A percentile compares a stretch with the other conserved stretches of the same genome.
These are phyloP conservation scores for Noctua janthe DNA, from an alignment of 2,888 invertebrate genomes.

Conservation along the genomic window DNA sequence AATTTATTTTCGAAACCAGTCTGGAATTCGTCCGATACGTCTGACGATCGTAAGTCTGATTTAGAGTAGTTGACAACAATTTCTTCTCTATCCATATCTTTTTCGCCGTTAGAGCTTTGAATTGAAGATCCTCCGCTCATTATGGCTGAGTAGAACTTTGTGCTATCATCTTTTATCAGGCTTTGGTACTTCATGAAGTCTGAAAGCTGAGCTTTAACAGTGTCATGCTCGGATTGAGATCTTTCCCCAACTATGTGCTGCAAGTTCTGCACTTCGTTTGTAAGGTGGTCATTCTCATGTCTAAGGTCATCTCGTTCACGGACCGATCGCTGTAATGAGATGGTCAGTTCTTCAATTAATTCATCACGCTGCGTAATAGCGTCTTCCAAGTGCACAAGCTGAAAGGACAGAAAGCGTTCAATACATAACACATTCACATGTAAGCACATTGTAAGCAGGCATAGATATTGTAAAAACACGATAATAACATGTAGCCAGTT, in stretches of 20 bases:
- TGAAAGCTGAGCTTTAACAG: slow-evolving; percentile 84
- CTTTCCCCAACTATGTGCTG: slow-evolving; percentile 81
- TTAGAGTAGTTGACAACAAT: slow-evolving; percentile 85
- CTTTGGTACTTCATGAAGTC: slow-evolving; percentile 87
- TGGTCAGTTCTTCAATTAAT: slow-evolving; percentile 93
- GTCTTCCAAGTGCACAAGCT: slow-evolving; percentile 94
- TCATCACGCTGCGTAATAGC: slow-evolving; percentile 93
- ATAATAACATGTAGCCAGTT: slow-evolving; percentile 9
- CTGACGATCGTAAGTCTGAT: slow-evolving; percentile 83
- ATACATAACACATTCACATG: slow-evolving; percentile 73
- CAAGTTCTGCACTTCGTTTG: slow-evolving; percentile 90
- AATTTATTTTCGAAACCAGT: slow-evolving; percentile 84
- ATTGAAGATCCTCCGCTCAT: slow-evolving; percentile 84
- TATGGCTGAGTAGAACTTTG: slow-evolving; percentile 85
- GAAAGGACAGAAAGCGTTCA: slow-evolving; percentile 86
- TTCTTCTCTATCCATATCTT: slow-evolving; percentile 88
- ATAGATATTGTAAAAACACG: not conserved
- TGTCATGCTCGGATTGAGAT: slow-evolving; percentile 82
- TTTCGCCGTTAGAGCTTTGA: slow-evolving; percentile 85
- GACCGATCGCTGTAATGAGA: slow-evolving; percentile 92
- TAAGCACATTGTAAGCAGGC: slow-evolving; percentile 62
- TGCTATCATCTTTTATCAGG: slow-evolving; percentile 85
- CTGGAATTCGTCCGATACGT: slow-evolving; percentile 82
- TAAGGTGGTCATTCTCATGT: slow-evolving; percentile 91
- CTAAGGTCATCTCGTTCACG: slow-evolving; percentile 91